Base-by-base conservation (phyloP, 2,797 vertebrate genomes). In the Octomys mimax region DNA sequence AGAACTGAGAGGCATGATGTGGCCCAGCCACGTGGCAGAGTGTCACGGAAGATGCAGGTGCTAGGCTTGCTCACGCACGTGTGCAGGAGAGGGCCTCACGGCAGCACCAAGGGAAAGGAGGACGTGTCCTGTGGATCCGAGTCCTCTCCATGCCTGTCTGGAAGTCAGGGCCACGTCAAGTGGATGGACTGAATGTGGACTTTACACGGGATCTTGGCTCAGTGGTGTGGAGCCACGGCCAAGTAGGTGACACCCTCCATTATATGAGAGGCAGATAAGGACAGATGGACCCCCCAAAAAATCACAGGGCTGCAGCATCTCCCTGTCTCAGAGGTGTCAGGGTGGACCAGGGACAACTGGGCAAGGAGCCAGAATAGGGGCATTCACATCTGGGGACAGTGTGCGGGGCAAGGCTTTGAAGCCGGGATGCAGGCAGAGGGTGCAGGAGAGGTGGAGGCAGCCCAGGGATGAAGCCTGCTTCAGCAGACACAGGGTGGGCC, bases 91-190 rank as follows among this genome's bases (percentile, higher is more conserved):
- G 18, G 49, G 31, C 31, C 28, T 8, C 18, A 2, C 5, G 2
- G 54, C n/a, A 24, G n/a, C n/a, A 26, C 24, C 75, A 28, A 33
- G 75, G 28, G 28, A 28, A 52, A 78, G 2, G 46, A 52, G n/a
- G 9, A 39, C 10, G 12, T 28, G 22, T 22, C 42, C 46, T 0
- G 0, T 16, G 9, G 26, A 39, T 0, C 11, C 0, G 52, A 61
- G 10, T 11, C 28, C 52, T 70, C 16, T 22, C 39, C 2, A 54
- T 0, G 2, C 19, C 46, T 14, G 8, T 61, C 31, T 1, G 3
- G 33, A 12, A 16, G 0, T 1, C 1, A 61, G 28, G 24, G n/a
- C 57, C 42, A 31, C 0, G 1, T 3, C 12, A 6, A 9, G 0
- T 0, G 6, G 8, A 12, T 1, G 7, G 46, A 14, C 5, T 3